Evolutionary conservation across 2,888 invertebrate genomes (phyloP).

Genomic region (Mesorhabditis spiculigera): DNA sequence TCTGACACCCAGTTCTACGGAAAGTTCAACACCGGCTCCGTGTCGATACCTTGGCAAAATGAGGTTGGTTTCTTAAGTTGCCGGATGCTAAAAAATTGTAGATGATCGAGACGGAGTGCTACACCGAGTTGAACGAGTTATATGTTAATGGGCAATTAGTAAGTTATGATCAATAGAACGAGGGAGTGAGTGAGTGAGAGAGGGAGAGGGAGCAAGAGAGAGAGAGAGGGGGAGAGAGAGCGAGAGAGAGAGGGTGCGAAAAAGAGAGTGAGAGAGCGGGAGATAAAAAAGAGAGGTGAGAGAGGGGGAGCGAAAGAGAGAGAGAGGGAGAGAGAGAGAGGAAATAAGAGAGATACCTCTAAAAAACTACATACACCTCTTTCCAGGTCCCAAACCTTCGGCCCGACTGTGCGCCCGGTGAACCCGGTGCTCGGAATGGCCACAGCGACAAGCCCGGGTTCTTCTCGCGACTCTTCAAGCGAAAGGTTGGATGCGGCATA

Average conservation of each 20-base stretch:
- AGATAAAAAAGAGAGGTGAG: too few relatives aligned
- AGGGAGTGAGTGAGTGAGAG: conserved; percentile 74
- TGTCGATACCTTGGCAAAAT: conserved; percentile 97
- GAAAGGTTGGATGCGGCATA: conserved; percentile 35
- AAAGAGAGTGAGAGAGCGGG: too few relatives aligned
- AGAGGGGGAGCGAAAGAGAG: conserved; percentile 12
- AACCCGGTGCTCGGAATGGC: conserved; percentile 21
- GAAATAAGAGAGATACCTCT: too few relatives aligned
- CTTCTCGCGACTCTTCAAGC: conserved; percentile 47
- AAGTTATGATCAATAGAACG: conserved; percentile 63
- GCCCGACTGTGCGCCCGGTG: not conserved
- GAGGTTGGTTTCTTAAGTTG: conserved; percentile 67
- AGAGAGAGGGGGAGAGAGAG: conserved; percentile 27
- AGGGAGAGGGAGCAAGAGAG: too few relatives aligned
- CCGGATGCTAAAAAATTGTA: conserved; percentile 57
- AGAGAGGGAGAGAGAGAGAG: too few relatives aligned
- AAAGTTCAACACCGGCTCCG: conserved; percentile 97
- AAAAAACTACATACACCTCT: not conserved
- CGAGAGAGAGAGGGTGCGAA: conserved; percentile 45
- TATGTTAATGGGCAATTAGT: conserved; percentile 72
- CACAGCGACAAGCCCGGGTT: conserved; percentile 43
- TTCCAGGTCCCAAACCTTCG: conserved; percentile 4
- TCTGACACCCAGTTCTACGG: conserved; percentile 94
- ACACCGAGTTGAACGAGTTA: conserved; percentile 87
- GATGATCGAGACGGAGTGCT: conserved; percentile 99